Evolutionary conservation across 2,888 invertebrate species (phyloP).

Genomic region (Terebella lapidaria): DNA sequence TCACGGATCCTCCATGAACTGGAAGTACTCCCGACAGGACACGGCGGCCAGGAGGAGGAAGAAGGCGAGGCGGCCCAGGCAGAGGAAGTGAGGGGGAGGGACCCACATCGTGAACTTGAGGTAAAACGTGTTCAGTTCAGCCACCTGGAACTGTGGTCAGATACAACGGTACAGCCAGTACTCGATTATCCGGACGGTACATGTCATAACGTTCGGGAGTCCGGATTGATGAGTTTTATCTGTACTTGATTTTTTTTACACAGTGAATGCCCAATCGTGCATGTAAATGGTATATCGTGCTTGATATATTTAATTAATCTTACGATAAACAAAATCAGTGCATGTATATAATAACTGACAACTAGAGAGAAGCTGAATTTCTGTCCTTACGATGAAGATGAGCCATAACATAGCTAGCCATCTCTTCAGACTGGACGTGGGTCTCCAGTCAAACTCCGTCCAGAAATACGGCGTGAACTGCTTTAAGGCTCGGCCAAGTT

Average conservation of each 20-base stretch:
- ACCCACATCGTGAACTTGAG: conserved; percentile 61
- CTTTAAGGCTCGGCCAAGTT: conserved; percentile 56
- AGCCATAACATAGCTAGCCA: conserved; percentile 57
- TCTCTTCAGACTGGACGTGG: conserved; percentile 57
- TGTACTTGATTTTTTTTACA: too few relatives aligned
- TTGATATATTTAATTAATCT: too few relatives aligned
- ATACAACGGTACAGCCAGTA: too few relatives aligned
- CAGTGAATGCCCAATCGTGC: too few relatives aligned
- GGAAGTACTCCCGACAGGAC: conserved; percentile 58
- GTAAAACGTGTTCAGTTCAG: conserved; percentile 61
- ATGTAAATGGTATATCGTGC: too few relatives aligned
- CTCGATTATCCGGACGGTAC: too few relatives aligned
- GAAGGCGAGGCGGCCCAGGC: conserved; percentile 56
- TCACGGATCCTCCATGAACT: conserved; percentile 60
- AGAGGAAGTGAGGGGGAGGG: conserved; percentile 58
- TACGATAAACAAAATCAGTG: too few relatives aligned
- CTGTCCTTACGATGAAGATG: conserved; percentile 55
- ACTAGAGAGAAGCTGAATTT: too few relatives aligned
- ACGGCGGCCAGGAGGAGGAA: conserved; percentile 59
- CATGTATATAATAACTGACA: too few relatives aligned
- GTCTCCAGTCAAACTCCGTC: conserved; percentile 60
- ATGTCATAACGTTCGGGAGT: too few relatives aligned
- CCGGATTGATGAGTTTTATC: too few relatives aligned
- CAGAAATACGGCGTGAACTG: conserved; percentile 60
- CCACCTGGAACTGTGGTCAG: conserved; percentile 58